A percentile compares a stretch with the other conserved stretches of the same genome.
Conservation (phyloP, 2,888 invertebrate species). For the Griposia aprilina region DNA sequence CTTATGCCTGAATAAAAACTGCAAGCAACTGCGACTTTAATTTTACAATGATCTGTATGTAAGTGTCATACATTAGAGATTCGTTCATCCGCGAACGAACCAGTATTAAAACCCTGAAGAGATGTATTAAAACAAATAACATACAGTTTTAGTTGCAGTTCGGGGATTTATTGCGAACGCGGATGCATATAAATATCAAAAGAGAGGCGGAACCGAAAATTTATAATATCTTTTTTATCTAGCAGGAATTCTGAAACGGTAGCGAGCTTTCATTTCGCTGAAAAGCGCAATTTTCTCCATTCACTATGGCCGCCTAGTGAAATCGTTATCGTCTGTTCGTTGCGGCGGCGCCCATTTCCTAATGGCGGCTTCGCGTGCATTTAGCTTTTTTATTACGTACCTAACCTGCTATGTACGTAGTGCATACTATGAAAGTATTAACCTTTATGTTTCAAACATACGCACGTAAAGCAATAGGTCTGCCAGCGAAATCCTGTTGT, state of each 20-base stretch:
- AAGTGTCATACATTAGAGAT: slow-evolving; percentile 17
- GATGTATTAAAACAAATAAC: slow-evolving; percentile 42
- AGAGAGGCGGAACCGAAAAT: slow-evolving; percentile 74
- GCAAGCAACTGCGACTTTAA: not conserved
- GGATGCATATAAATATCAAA: slow-evolving; percentile 79
- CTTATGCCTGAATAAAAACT: slow-evolving; percentile 2
- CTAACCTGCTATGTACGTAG: slow-evolving; percentile 71
- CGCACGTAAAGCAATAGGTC: slow-evolving; percentile 20
- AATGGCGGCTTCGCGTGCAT: slow-evolving; percentile 89
- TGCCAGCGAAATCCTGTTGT: slow-evolving; percentile 21
- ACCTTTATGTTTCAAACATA: slow-evolving; percentile 59
- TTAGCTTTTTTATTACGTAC: slow-evolving; percentile 82
- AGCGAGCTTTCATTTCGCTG: slow-evolving; percentile 86
- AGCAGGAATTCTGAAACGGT: slow-evolving; percentile 82
- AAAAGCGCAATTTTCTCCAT: slow-evolving; percentile 89
- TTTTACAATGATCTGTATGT: slow-evolving; percentile 10
- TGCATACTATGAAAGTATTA: slow-evolving; percentile 68
- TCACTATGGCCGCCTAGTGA: slow-evolving; percentile 85
- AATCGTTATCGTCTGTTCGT: slow-evolving; percentile 87
- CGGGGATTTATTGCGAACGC: slow-evolving; percentile 76
- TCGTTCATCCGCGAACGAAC: slow-evolving; percentile 14
- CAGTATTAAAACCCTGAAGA: slow-evolving; percentile 43
- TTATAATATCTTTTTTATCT: slow-evolving; percentile 79
- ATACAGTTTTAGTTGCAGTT: slow-evolving; percentile 62
- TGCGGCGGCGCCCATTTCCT: slow-evolving; percentile 87